A percentile compares a stretch with the other conserved stretches of the same genome.
phyloP scores from a whole-genome alignment of 2,888 invertebrate species.

The Eristalis pertinax region DNA sequence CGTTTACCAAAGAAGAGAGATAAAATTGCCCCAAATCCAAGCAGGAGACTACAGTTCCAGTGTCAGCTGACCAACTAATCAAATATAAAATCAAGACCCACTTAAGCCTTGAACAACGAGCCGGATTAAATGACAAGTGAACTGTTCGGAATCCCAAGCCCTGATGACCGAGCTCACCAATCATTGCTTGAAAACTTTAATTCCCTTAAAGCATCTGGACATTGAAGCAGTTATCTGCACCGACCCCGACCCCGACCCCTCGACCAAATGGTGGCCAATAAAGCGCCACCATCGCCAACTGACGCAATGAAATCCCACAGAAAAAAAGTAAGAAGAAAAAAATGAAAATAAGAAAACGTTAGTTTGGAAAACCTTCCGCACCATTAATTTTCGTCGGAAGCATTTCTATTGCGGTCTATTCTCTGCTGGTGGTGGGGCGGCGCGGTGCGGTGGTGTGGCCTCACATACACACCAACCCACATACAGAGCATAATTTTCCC shows the following conservation, averaged over 20 bases:
- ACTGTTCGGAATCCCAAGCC: not conserved
- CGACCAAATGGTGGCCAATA: constrained; percentile 38
- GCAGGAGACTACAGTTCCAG: not conserved
- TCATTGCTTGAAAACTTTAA: constrained; percentile 52
- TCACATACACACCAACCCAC: constrained; percentile 30
- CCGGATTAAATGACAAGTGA: not conserved
- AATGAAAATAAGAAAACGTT: constrained; percentile 67
- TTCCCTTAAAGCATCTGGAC: constrained; percentile 39
- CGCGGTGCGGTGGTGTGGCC: constrained; percentile 37
- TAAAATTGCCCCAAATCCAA: not conserved
- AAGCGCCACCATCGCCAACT: constrained; percentile 30
- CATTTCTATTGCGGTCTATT: constrained; percentile 54
- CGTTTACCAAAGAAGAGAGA: not conserved
- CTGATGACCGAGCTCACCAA: not conserved
- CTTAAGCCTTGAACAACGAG: not conserved
- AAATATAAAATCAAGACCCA: not conserved
- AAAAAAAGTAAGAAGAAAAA: not conserved
- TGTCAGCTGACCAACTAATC: not conserved
- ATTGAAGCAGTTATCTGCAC: constrained; percentile 45
- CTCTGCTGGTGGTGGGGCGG: constrained; percentile 7
- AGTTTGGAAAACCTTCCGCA: constrained; percentile 67
- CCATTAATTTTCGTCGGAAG: constrained; percentile 65
- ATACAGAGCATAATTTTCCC: constrained; percentile 49
- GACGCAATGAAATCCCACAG: constrained; percentile 38
- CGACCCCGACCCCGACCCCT: not conserved